phyloP scores from a whole-genome alignment of 1,140 invertebrate genomes.

The Sitobion miscanthi region DNA sequence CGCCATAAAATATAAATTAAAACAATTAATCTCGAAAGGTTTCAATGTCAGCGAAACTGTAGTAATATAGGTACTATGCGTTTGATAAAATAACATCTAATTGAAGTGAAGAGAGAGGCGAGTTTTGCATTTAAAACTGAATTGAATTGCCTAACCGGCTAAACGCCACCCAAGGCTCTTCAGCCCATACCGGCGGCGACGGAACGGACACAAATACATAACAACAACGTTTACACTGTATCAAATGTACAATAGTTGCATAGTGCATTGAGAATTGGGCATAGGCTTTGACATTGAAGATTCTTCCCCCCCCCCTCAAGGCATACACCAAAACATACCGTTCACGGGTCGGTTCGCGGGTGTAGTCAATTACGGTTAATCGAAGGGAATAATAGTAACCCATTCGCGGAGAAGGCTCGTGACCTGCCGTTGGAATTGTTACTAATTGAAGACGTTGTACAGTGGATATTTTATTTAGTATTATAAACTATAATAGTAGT shows the following conservation, averaged over 20 bases:
- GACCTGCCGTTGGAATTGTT: conserved; percentile 35
- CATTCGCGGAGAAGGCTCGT: conserved; percentile 22
- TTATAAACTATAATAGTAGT: background rate
- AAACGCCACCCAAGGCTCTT: conserved; percentile 4
- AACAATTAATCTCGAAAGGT: background rate
- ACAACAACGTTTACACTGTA: background rate
- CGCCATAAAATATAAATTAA: background rate
- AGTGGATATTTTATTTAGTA: conserved; percentile 7
- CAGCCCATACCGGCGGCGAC: no score
- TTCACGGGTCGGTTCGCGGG: background rate
- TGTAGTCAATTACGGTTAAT: conserved; percentile 54
- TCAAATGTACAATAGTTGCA: background rate
- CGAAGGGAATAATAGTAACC: conserved; percentile 47
- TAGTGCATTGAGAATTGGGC: background rate
- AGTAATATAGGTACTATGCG: background rate
- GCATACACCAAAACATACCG: background rate
- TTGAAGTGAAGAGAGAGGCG: background rate
- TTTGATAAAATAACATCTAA: background rate
- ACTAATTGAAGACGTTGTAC: conserved; percentile 23
- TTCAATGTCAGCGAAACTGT: conserved; percentile 11
- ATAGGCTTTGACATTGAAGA: conserved; percentile 41
- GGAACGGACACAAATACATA: background rate
- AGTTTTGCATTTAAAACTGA: background rate
- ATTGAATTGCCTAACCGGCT: background rate
- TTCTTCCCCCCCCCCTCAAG: background rate